Evolutionary conservation across 2,797 vertebrate genomes (phyloP), one percentile per base, ranked within the genome.

Genomic region (Amphiprion clarkii): DNA sequence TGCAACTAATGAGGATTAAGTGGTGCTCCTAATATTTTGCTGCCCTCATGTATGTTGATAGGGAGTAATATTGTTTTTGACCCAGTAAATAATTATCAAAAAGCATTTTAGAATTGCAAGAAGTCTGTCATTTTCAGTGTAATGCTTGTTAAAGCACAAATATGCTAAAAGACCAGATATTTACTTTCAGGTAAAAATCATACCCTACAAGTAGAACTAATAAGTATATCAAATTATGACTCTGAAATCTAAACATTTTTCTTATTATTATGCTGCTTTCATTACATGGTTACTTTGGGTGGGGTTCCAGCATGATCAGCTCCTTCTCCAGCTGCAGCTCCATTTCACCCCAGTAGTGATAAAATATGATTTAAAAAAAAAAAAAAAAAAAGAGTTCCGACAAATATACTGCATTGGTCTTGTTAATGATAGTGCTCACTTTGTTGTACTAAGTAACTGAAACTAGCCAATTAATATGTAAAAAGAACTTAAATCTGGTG

Each of bases 371-470:
- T 5, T 23, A 23, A 23, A 23, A 23, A 48, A 48, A 51, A 21
- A 21, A 21, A 23, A 5, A 19, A 19, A 1, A 6, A 14, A 17
- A 2, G 2, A 11, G 36, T 39, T 39, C 36, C 2, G 44, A 25
- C n/a, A 39, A 21, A 1, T 3, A 13, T 63, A 55, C 5, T 0
- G 0, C 19, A 42, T 21, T 48, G 4, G 23, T 70, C 13, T 23
- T 4, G 1, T 27, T 27, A 3, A 19, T 44, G 11, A 17, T 23
- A 11, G 1, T 10, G 14, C 16, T 66, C 3, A 16, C 19, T 40
- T 40, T n/a, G 36, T 23, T 67, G 14, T 39, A 31, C 39, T 40
- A 56, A 23, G 52, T 74, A 57, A 74, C 12, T 56, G 6, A 54
- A 72, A 36, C 14, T 49, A 31, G 19, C 40, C 7, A 51, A 56